Evolutionary conservation across 2,888 invertebrate species (phyloP), one percentile per base, ranked within the genome.

Genomic region (Eupithecia insigniata): DNA sequence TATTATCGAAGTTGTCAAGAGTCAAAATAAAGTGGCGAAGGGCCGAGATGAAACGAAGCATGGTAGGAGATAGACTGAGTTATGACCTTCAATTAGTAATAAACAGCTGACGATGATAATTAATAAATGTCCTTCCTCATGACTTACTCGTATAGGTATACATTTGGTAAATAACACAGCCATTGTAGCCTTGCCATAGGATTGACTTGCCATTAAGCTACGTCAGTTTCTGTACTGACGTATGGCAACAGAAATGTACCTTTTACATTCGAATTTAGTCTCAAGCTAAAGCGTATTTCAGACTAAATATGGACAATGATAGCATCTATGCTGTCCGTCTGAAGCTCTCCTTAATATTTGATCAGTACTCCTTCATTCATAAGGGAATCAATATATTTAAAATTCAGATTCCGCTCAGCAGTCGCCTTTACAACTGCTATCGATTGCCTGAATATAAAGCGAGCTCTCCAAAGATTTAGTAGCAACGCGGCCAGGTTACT

Each of bases 341-440:
- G 71, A 51, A 55, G 18, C 69, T 51, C 61, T 72, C 72, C 76
- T 79, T 76, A 76, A 79, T 78, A 78, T 79, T 79, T 78, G 76
- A 79, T 79, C 77, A 70, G 72, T 69, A 71, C 74, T 76, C 70
- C 73, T 77, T 76, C 82, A 82, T 84, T 87, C 89, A 87, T 87
- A 83, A 84, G 88, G 88, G 89, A 92, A 89, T 90, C 91, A 87
- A 91, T 92, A 90, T 90, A 91, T 92, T 92, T 91, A 89, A 92
- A 92, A 92, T 92, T 92, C 89, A 89, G 90, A 92, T 92, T 88
- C 90, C 78, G 85, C 85, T 86, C 86, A 85, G 87, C 81, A 83
- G 83, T 86, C 85, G 86, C 71, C 83, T 88, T 90, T 91, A 91
- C 89, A 90, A 86, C 86, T 83, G 80, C 85, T 86, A 90, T 92